Conservation (phyloP, 2,888 invertebrate genomes). For the Drosophila meridionalis region DNA sequence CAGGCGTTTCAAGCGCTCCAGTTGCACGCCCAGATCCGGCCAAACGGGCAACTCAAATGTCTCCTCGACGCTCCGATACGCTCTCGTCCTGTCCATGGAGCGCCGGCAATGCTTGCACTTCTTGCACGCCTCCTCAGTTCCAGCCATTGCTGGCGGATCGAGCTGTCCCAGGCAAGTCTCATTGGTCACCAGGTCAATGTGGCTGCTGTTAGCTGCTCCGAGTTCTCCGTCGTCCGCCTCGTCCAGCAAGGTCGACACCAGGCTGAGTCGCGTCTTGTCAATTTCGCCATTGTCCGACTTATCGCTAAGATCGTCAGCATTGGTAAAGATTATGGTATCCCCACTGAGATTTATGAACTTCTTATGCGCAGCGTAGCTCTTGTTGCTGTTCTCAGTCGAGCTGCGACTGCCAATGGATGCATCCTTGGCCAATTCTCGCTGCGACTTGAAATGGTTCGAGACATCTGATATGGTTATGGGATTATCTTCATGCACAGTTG, state of each 20-base stretch:
- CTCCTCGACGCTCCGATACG: not conserved
- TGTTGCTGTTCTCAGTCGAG: conserved; percentile 48
- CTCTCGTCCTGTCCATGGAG: conserved; percentile 39
- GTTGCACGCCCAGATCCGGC: conserved; percentile 29
- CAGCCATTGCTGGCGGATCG: conserved; percentile 23
- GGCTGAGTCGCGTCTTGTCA: conserved; percentile 65
- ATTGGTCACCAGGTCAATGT: conserved; percentile 1
- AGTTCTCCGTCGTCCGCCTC: conserved; percentile 37
- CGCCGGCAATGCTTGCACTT: conserved; percentile 66
- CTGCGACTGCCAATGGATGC: conserved; percentile 28
- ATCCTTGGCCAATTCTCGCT: conserved; percentile 24
- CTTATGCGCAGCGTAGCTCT: conserved; percentile 31
- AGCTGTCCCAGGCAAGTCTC: conserved; percentile 41
- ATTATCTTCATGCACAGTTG: conserved; percentile 55
- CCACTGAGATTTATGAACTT: conserved; percentile 55
- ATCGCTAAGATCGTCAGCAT: conserved; percentile 12
- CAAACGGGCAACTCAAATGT: conserved; percentile 62
- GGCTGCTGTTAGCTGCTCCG: not conserved
- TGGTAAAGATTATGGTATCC: conserved; percentile 52
- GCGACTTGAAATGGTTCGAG: conserved; percentile 56
- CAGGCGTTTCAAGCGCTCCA: conserved; percentile 51
- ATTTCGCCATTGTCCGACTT: conserved; percentile 38
- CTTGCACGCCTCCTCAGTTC: conserved; percentile 52
- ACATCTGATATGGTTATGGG: conserved; percentile 78
- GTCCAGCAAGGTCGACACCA: conserved; percentile 67